Evolutionary conservation across 1,140 invertebrate genomes (phyloP).

Genomic region (Homarus americanus): DNA sequence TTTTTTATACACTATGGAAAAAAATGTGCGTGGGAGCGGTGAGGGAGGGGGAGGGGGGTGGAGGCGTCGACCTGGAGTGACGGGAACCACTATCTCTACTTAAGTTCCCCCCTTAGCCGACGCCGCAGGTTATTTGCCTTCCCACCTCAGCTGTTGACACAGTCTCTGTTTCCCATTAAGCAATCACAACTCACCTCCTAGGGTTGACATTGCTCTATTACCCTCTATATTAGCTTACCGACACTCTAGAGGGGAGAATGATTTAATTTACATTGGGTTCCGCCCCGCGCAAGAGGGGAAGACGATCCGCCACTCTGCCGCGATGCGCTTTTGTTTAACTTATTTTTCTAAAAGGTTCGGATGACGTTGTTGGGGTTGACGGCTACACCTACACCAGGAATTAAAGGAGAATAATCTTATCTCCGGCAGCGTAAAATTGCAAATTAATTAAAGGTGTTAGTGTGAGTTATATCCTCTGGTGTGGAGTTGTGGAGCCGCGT

Average conservation of each 20-base stretch:
- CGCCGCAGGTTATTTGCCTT: not conserved
- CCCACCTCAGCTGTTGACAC: not conserved
- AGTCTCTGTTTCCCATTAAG: not conserved
- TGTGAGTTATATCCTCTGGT: too few relatives aligned
- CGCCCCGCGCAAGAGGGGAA: too few relatives aligned
- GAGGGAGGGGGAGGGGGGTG: not conserved
- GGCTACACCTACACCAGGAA: too few relatives aligned
- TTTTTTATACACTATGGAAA: not conserved
- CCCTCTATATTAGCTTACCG: constrained; percentile 51
- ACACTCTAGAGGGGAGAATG: not conserved
- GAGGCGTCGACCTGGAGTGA: not conserved
- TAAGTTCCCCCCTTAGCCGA: not conserved
- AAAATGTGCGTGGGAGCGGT: not conserved
- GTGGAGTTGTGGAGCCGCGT: too few relatives aligned
- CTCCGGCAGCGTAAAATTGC: too few relatives aligned
- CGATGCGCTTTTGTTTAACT: too few relatives aligned
- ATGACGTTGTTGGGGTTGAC: too few relatives aligned
- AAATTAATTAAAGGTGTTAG: too few relatives aligned
- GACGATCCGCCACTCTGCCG: too few relatives aligned
- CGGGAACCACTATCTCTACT: not conserved
- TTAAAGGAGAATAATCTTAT: too few relatives aligned
- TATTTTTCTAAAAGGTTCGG: too few relatives aligned
- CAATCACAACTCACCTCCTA: constrained; percentile 44
- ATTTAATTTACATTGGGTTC: not conserved
- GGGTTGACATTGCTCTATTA: constrained; percentile 53